These are phyloP conservation scores for Nysson spinosus DNA, from an alignment of 2,888 invertebrate species.

Conservation along the genomic window DNA sequence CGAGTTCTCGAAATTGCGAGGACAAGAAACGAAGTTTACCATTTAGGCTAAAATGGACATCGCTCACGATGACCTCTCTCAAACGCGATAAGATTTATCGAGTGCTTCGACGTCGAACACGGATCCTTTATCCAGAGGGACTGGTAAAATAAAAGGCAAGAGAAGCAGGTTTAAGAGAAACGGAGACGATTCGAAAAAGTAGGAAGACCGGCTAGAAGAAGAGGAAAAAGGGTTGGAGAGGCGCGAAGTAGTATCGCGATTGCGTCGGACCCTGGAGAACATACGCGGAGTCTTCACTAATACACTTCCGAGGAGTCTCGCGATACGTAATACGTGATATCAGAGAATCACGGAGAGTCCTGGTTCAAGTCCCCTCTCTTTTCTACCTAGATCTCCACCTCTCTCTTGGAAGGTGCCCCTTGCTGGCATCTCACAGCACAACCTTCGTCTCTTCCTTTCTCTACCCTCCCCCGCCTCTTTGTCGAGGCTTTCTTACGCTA, in stretches of 20 bases:
- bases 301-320: no score
- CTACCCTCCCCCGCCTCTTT: constrained; percentile 4
- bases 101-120: no score
- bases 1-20: not conserved
- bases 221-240: not conserved
- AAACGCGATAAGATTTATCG: no score
- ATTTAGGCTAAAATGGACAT: no score
- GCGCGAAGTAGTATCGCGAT: constrained; percentile 12
- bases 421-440: constrained; percentile 6
- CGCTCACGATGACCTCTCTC: no score
- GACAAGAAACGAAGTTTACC: not conserved
- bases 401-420: no score
- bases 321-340: constrained; percentile 58
- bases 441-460: constrained; percentile 23
- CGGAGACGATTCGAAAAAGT: not conserved
- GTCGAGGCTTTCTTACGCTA: constrained; percentile 25
- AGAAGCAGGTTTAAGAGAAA: constrained; percentile 2
- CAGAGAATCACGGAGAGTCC: constrained; percentile 46
- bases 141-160: not conserved
- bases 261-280: not conserved
- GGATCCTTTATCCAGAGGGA: no score
- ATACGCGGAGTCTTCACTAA: no score
- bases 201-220: constrained; percentile 1
- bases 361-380: constrained; percentile 43
- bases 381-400: not conserved